Percentiles rank a stretch among this genome's conserved stretches.
These are phyloP conservation scores for Agapornis canus DNA, from an alignment of 2,797 vertebrate genomes.

Conservation along the genomic window DNA sequence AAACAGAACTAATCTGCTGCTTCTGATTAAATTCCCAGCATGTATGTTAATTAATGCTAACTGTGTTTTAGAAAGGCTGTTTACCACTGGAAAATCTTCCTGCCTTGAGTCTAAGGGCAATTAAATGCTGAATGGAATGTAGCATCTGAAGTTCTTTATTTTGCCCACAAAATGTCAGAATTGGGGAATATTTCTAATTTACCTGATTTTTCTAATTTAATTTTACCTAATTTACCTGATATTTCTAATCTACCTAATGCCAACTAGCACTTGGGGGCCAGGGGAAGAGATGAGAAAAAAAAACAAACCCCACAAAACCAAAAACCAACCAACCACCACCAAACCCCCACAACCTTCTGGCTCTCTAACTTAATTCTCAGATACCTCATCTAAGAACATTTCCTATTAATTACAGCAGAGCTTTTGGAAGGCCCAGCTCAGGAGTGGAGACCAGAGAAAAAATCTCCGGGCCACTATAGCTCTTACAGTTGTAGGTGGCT, in stretches of 20 bases:
- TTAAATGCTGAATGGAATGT: neutral
- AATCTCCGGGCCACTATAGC: neutral
- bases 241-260: neutral
- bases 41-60: constrained; percentile 57
- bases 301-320: neutral
- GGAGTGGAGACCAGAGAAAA: neutral
- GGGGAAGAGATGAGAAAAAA: neutral
- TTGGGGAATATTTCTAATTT: neutral
- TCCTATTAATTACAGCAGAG: neutral
- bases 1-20: constrained; percentile 20
- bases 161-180: neutral
- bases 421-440: neutral
- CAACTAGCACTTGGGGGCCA: neutral
- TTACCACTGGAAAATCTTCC: constrained; percentile 39
- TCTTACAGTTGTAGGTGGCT: neutral
- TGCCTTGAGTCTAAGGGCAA: neutral
- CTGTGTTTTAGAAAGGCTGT: constrained; percentile 24
- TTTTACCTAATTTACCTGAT: too few relatives aligned
- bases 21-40: constrained; percentile 47
- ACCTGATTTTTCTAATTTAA: too few relatives aligned
- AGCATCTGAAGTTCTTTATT: neutral
- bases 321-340: neutral
- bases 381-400: neutral
- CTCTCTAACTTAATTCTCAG: neutral
- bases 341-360: fast-evolving